Conservation (phyloP, 2,797 vertebrate species). For the Ctenopoma multispine region DNA sequence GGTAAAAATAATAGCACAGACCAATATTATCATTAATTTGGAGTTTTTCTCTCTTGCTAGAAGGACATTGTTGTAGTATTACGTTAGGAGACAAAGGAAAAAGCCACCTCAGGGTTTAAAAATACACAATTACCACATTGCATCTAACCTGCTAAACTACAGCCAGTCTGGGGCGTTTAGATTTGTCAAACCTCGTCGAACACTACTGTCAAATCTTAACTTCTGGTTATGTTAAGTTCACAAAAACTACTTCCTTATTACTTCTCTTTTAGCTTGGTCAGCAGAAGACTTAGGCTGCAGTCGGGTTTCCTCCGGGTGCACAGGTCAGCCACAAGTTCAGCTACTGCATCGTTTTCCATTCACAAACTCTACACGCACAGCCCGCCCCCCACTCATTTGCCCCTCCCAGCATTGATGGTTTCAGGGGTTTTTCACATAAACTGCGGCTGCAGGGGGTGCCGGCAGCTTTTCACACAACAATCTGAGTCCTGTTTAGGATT, state of each 20-base stretch:
- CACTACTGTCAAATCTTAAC: neutral
- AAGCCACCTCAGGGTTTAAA: too few species aligned
- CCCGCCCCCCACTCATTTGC: constrained; percentile 24
- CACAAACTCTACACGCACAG: constrained; percentile 10
- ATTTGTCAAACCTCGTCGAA: too few species aligned
- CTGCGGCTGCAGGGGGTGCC: constrained; percentile 68
- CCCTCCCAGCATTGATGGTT: constrained; percentile 54
- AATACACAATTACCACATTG: too few species aligned
- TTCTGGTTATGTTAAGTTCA: constrained; percentile 4
- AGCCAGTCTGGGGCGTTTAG: too few species aligned
- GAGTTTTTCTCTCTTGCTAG: neutral
- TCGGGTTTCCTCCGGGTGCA: constrained; percentile 41
- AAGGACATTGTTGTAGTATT: too few species aligned
- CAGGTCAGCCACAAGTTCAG: constrained; percentile 55
- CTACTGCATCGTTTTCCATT: constrained; percentile 32
- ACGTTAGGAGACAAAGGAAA: too few species aligned
- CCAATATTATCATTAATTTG: neutral
- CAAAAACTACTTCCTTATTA: constrained; percentile 1
- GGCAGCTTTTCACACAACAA: constrained; percentile 69
- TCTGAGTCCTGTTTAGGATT: constrained; percentile 70
- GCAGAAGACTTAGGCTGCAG: constrained; percentile 42
- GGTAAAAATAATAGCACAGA: too few species aligned
- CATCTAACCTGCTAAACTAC: too few species aligned
- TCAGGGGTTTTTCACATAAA: constrained; percentile 69
- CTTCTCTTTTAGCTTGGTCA: constrained; percentile 37